Conservation (phyloP, 1,140 invertebrate species). For the Dinoponera quadriceps region DNA sequence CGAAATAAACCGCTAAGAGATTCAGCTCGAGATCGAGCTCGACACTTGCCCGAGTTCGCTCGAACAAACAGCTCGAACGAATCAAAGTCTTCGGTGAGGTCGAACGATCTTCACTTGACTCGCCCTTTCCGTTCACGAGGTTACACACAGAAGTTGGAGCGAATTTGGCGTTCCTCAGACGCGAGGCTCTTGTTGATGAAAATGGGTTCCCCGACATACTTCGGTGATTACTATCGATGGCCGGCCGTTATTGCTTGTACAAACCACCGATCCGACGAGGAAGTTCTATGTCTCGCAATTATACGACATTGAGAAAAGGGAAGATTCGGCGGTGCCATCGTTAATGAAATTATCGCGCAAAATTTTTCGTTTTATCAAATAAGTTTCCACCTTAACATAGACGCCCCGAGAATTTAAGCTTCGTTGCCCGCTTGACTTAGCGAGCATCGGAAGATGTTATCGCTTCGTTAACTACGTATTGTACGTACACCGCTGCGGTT, state of each 20-base stretch:
- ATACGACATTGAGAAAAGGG: neutral
- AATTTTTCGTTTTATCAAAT: neutral
- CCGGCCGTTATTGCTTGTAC: neutral
- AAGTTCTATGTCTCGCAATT: neutral
- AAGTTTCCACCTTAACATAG: slow-evolving; percentile 6
- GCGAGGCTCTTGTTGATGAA: neutral
- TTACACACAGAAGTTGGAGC: neutral
- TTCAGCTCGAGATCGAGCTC: no score
- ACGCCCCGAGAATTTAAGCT: slow-evolving; percentile 27
- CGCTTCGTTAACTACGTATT: slow-evolving; percentile 27
- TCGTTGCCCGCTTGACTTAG: slow-evolving; percentile 15
- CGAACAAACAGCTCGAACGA: no score
- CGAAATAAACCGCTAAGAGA: no score
- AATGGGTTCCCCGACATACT: slow-evolving; percentile 5
- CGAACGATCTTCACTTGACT: no score
- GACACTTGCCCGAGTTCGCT: no score
- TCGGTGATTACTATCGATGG: slow-evolving; percentile 37
- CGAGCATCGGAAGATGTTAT: slow-evolving; percentile 1
- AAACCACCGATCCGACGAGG: neutral
- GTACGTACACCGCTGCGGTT: neutral
- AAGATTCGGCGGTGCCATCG: neutral
- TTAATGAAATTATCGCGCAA: slow-evolving; percentile 28
- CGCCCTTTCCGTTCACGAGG: no score
- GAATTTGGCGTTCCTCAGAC: neutral
- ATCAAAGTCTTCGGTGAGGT: no score